Evolutionary conservation across 2,113 vertebrate genomes (phyloP).

Genomic region (Corvus cornix): DNA sequence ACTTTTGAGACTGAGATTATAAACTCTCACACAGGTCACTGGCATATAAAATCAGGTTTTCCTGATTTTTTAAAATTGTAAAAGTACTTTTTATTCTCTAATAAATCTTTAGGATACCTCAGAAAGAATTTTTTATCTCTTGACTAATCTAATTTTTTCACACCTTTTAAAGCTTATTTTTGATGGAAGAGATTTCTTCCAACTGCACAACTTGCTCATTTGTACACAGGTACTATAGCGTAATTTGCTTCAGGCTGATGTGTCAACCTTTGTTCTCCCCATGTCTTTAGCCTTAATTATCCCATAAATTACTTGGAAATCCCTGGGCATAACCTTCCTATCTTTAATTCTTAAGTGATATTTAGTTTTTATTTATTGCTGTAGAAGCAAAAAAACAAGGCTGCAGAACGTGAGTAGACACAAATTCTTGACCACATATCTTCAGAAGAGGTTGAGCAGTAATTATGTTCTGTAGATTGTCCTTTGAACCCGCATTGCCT

Average conservation of each 20-base stretch:
- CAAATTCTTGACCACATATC: neutral
- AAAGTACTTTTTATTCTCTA: neutral
- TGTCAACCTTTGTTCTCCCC: neutral
- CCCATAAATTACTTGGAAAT: slow-evolving; percentile 14
- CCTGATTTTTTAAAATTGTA: neutral
- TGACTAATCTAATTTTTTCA: neutral
- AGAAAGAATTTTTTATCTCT: neutral
- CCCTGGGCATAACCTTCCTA: neutral
- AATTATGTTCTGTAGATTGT: neutral
- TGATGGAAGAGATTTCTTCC: neutral
- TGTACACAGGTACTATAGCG: neutral
- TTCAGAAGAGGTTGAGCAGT: neutral
- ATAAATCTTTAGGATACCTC: neutral
- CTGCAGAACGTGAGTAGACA: neutral
- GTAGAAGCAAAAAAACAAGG: neutral
- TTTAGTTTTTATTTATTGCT: slow-evolving; percentile 47
- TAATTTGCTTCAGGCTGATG: neutral
- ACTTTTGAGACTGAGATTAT: neutral
- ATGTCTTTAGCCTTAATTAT: neutral
- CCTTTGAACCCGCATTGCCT: neutral
- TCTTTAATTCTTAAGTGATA: neutral
- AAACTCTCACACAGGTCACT: neutral
- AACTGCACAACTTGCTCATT: neutral
- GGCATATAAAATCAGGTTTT: neutral
- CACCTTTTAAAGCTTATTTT: neutral